These are phyloP conservation scores for Corapipo altera DNA, from an alignment of 2,113 vertebrate genomes.

Conservation along the genomic window DNA sequence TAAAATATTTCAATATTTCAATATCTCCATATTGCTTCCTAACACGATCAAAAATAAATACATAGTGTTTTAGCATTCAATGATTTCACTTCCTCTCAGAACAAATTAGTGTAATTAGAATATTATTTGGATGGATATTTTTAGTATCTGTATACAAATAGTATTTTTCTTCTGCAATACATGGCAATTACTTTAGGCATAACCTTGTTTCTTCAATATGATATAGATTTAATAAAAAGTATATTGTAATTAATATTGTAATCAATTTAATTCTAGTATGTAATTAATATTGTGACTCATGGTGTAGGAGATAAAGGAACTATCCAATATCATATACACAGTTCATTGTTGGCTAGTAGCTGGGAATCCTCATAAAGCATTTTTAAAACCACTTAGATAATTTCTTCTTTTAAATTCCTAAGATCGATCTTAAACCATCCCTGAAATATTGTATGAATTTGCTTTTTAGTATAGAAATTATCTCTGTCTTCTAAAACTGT, in stretches of 20 bases:
- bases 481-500: neutral
- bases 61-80: neutral
- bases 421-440: neutral
- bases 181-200: neutral
- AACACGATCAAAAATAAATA: neutral
- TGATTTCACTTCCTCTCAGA: neutral
- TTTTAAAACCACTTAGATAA: neutral
- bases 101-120: neutral
- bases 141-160: conserved; percentile 1
- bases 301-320: neutral
- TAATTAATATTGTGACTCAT: neutral
- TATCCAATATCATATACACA: neutral
- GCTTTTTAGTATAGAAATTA: neutral
- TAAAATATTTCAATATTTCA: neutral
- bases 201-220: neutral
- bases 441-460: conserved; percentile 14
- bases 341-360: neutral
- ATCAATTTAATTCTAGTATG: neutral
- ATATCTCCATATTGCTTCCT: neutral
- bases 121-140: neutral
- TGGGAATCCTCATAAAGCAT: neutral
- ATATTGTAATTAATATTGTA: neutral
- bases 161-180: conserved; percentile 22
- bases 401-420: neutral
- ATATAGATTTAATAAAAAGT: neutral